phyloP scores from a whole-genome alignment of 2,888 invertebrate species.

The Pelosia muscerda region DNA sequence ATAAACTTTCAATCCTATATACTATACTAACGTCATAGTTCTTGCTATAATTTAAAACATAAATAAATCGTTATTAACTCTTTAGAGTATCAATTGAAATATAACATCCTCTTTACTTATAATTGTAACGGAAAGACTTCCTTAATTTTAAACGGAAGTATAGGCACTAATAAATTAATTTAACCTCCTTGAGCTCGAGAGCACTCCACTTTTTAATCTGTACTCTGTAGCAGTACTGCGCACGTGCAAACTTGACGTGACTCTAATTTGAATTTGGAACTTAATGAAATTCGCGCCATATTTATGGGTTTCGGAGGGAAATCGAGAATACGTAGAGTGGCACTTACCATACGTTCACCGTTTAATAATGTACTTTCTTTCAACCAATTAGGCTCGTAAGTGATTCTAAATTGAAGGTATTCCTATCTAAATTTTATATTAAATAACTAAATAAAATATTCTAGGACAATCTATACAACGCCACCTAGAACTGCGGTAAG shows the following conservation, averaged over 20 bases:
- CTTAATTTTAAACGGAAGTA: slow-evolving; percentile 41
- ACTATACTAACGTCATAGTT: no score
- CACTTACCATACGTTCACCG: slow-evolving; percentile 48
- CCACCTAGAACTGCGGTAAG: no score
- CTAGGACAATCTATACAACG: no score
- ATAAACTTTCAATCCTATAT: no score
- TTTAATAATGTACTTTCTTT: slow-evolving; percentile 29
- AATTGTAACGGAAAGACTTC: slow-evolving; percentile 15
- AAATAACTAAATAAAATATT: no score
- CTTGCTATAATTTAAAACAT: no score
- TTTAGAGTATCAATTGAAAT: slow-evolving; percentile 14
- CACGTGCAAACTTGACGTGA: slow-evolving; percentile 81
- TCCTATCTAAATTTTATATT: no score
- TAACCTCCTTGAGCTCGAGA: slow-evolving; percentile 50
- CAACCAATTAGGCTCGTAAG: slow-evolving; percentile 11
- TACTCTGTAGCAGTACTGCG: slow-evolving; percentile 69
- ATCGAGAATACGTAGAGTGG: slow-evolving; percentile 67
- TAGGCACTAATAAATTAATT: slow-evolving; percentile 50
- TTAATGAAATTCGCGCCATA: slow-evolving; percentile 83
- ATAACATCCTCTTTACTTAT: slow-evolving; percentile 18
- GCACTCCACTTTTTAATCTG: slow-evolving; percentile 64
- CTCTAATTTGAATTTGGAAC: slow-evolving; percentile 82
- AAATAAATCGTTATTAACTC: slow-evolving; percentile 3
- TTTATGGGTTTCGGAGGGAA: slow-evolving; percentile 80
- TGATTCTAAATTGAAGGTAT: not conserved